Base-by-base conservation (phyloP, 2,888 invertebrate species). In the Epiblema foenella region DNA sequence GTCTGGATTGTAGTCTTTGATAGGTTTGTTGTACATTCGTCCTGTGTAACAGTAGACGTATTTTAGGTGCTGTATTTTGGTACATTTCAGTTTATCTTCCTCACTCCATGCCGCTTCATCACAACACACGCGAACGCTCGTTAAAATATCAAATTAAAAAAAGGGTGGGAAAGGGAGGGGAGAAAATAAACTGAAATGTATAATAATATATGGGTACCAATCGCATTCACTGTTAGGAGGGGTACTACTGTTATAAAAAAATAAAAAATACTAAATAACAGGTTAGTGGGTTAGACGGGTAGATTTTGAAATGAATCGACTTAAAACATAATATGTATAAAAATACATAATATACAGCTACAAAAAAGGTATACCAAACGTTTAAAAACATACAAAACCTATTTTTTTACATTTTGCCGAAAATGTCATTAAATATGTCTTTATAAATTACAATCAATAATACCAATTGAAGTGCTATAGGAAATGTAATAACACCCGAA, bases 131-230 rank as follows among this genome's bases (percentile, higher is more conserved):
- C 70, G 73, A 62, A 76, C 80, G 78, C 74, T 63, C 62, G 15
- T 46, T 46, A 29, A 7, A 29, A 60, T 8, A 67, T 67, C 59
- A 54, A 57, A 62, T 33, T 63, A 76, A 76, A 76, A 78, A 78
- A 75, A 75, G 76, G 84, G 82, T 72, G 72, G 73, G 78, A 76
- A 83, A 83, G 78, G 77, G 80, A 81, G 85, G 85, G 82, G 83
- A 83, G 81, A 89, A 92, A 92, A 92, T 92, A 93, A 93, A 93
- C 93, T 93, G 93, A 93, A 93, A 93, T 93, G 93, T 93, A 91
- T 91, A 91, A 89, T 88, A 89, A 88, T 88, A 89, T 80, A 89
- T 82, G 87, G 87, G 88, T 89, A 88, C 87, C 85, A 89, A 89
- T 82, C 79, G 86, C 89, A 92, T 90, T 90, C 89, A 81, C 78